Evolutionary conservation across 2,797 vertebrate genomes (phyloP), one percentile per base, ranked within the genome.

Genomic region (Neosilurus hyrtlii): DNA sequence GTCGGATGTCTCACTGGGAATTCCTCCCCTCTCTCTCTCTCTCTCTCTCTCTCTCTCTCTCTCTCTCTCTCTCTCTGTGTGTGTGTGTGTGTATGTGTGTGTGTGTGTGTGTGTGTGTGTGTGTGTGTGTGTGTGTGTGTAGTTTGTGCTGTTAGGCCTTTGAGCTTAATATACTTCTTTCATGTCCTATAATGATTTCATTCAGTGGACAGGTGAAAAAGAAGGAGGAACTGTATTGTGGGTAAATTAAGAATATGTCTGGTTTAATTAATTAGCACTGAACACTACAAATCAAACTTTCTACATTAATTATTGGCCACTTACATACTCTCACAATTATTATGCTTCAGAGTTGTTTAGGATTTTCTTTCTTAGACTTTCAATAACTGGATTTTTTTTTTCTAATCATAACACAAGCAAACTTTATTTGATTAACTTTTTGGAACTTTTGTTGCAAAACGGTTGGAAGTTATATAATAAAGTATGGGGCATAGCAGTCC

Each of bases 301-400:
- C 95, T 95, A 96, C 96, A 97, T 97, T 97, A 97, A 98, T 98
- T 97, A 97, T 94, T 95, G 95, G 90, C 91, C 95, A 94, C 94
- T 91, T 92, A 92, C 61, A n/a, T 76, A 43, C 6, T 49, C 35
- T 49, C 7, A n/a, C 30, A 37, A 61, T 76, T 62, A 75, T 96
- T 96, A 96, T 93, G 93, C 94, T 94, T 95, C 93, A 91, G 92
- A 84, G 86, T 82, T 86, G 37, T 89, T 87, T 82, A 88, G 89
- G 71, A 87, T 83, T 59, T 59, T 75, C 73, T 37, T 61, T 14
- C 26, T 75, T 75, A 35, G 18, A 57, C 30, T 57, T 7, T 43
- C 43, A 43, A 43, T 75, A 37, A 59, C 72, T 59, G 54, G 30
- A 37, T 59, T 37, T 59, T 59, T 59, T 5, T 26, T 26, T 15